A percentile compares a stretch with the other conserved stretches of the same genome.
phyloP scores from a whole-genome alignment of 2,888 invertebrate species.

The Malthinus seriepunctatus region DNA sequence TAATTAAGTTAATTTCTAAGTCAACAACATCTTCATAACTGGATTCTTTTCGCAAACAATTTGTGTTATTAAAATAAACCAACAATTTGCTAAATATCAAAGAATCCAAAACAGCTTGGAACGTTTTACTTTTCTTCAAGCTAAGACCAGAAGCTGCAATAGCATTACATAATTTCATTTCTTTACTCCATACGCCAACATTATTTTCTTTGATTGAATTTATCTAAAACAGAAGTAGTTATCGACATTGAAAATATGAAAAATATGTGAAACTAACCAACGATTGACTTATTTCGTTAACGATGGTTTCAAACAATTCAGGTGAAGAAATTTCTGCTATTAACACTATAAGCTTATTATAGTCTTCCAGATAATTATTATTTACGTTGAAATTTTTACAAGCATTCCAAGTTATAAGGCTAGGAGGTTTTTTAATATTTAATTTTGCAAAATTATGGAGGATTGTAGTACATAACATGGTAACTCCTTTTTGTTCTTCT shows the following conservation, averaged over 20 bases:
- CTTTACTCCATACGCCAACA: neutral
- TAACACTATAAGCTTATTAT: conserved; percentile 42
- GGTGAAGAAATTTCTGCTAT: conserved; percentile 45
- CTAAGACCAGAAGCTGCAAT: conserved; percentile 46
- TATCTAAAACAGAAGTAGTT: neutral
- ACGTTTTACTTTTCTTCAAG: conserved; percentile 41
- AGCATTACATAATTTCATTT: conserved; percentile 43
- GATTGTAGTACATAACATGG: conserved; percentile 43
- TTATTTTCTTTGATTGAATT: conserved; percentile 1
- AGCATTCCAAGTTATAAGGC: conserved; percentile 40
- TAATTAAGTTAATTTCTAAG: conserved; percentile 43
- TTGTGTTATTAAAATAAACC: conserved; percentile 30
- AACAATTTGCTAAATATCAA: conserved; percentile 39
- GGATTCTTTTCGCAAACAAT: conserved; percentile 27
- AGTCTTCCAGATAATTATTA: conserved; percentile 37
- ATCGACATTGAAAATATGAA: neutral
- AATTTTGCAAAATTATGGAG: conserved; percentile 43
- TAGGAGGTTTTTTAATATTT: conserved; percentile 37
- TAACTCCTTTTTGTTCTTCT: conserved; percentile 27
- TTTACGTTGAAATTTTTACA: conserved; percentile 38
- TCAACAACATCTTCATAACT: conserved; percentile 40
- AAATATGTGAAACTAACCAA: conserved; percentile 33
- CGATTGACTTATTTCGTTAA: conserved; percentile 40
- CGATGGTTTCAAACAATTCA: conserved; percentile 42
- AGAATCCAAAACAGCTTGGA: conserved; percentile 40